Evolutionary conservation across 2,113 vertebrate genomes (phyloP), one percentile per base, ranked within the genome.

Genomic region (Albula goreensis): DNA sequence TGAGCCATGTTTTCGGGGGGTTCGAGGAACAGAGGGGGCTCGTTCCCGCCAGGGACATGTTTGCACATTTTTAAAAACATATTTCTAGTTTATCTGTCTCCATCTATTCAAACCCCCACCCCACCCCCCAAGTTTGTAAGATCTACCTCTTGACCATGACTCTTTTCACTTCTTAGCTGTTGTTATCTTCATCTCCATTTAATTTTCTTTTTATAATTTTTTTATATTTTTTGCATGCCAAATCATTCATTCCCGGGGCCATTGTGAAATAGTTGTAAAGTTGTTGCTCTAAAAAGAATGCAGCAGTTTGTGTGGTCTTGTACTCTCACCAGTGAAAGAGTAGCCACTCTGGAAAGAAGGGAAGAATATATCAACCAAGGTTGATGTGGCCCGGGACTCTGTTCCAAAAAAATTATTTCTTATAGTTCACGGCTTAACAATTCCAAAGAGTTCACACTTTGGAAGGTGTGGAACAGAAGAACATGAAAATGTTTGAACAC

Each of bases 1-100:
- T 91, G 85, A 92, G 93, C 93, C 87, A 81, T 91, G 81, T 89
- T 89, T 89, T 85, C 85, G 88, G 5, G 86, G 89, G 85, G 66
- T 78, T 41, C 31, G 31, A 41, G 52, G 77, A 13, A 25, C 25
- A 41, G 12, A 56, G 70, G 41, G 81, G 41, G 19, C 53, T 83
- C 74, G 19, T 31, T 50, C 80, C 70, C 51, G 4, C n/a, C 50
- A 53, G 80, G n/a, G 50, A 31, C 2, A 41, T 41, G 50, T 78
- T 53, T 85, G 70, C 19, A 50, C 49, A 48, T 81, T 50, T 50
- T 74, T 50, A 13, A 82, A 82, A 82, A 11, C 80, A 56, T 82
- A 81, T 82, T 82, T 41, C 50, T 51, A 50, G 25, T 48, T 4
- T 85, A 8, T 66, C 41, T n/a, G 19, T 48, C 56, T n/a, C 22